These are phyloP conservation scores for Ochropleura leucogaster DNA, from an alignment of 2,888 invertebrate species.

Conservation along the genomic window DNA sequence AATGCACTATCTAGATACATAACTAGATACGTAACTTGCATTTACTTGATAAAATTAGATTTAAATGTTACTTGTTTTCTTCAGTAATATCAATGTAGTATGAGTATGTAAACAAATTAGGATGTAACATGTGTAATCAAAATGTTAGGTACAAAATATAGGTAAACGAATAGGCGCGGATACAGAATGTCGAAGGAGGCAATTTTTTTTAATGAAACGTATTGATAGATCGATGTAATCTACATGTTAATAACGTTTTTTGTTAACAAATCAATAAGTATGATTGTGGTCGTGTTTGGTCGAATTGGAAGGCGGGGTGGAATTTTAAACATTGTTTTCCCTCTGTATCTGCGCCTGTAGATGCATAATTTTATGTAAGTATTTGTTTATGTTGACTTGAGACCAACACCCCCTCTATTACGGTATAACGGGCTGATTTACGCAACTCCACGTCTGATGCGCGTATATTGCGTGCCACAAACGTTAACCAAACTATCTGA, in stretches of 20 bases:
- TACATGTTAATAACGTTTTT: no score
- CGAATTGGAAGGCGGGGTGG: no score
- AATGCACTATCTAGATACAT: conserved; percentile 33
- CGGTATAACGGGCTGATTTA: no score
- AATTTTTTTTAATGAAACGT: no score
- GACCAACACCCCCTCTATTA: neutral
- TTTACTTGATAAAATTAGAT: conserved; percentile 50
- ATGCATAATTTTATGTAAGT: neutral
- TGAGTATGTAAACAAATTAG: conserved; percentile 18
- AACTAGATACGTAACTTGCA: conserved; percentile 46
- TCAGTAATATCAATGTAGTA: conserved; percentile 17
- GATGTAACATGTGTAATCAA: conserved; percentile 29
- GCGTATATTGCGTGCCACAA: neutral
- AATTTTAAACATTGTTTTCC: no score
- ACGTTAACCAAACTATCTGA: neutral
- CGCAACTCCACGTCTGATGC: no score
- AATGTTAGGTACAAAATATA: conserved; percentile 8
- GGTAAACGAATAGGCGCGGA: conserved; percentile 6
- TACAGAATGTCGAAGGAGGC: no score
- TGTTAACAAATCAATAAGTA: no score
- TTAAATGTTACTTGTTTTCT: conserved; percentile 18
- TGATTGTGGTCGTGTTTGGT: no score
- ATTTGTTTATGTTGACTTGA: conserved; percentile 21
- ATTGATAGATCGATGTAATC: no score
- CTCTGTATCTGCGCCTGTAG: no score